Conservation (phyloP, 2,113 vertebrate species). For the Sceloporus tristichus region DNA sequence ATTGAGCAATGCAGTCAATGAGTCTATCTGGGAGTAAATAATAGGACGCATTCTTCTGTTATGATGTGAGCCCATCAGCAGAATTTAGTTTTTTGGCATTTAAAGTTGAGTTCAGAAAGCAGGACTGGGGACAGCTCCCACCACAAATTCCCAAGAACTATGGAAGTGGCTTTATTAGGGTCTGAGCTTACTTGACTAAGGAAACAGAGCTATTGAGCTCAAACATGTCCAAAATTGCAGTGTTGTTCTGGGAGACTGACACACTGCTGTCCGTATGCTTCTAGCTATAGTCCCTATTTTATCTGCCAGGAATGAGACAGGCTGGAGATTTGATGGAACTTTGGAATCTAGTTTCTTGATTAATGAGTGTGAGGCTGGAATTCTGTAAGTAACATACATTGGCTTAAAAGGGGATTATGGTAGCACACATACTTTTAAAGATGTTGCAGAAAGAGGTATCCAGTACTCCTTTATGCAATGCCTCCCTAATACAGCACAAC, state of each 20-base stretch:
- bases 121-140: conserved; percentile 5
- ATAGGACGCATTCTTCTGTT: background rate
- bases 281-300: too few relatives aligned
- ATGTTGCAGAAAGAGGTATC: too few relatives aligned
- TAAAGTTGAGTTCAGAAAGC: background rate
- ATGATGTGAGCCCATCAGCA: background rate
- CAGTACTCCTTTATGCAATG: too few relatives aligned
- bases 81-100: background rate
- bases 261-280: too few relatives aligned
- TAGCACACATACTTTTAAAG: too few relatives aligned
- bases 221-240: too few relatives aligned
- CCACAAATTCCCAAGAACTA: background rate
- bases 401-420: too few relatives aligned
- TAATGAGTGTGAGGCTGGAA: background rate
- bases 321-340: background rate
- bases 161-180: background rate
- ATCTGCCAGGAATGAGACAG: background rate
- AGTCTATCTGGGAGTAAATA: too few relatives aligned
- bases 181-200: background rate
- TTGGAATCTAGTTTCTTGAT: background rate
- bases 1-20: too few relatives aligned
- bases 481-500: too few relatives aligned
- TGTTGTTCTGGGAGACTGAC: background rate
- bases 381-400: too few relatives aligned
- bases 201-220: too few relatives aligned